Percentiles rank a stretch among this genome's conserved stretches.
phyloP scores from a whole-genome alignment of 2,888 invertebrate species.

The Lysandra bellargus region DNA sequence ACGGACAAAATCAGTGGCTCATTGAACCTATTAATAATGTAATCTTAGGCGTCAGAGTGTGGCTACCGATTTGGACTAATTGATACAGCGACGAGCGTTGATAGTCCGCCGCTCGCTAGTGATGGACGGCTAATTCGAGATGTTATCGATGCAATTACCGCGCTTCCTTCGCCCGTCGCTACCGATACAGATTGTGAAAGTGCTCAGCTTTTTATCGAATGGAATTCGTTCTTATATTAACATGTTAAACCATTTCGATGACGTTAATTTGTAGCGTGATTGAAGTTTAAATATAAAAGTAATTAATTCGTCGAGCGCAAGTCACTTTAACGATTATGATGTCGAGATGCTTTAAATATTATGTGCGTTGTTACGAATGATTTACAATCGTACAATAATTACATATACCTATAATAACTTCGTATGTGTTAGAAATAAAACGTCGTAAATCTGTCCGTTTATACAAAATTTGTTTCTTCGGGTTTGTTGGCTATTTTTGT shows the following conservation, averaged over 20 bases:
- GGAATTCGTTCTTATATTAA: slow-evolving; percentile 29
- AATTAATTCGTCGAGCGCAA: neutral
- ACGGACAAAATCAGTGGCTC: slow-evolving; percentile 56
- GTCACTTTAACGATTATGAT: neutral
- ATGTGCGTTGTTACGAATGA: neutral
- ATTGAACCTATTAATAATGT: slow-evolving; percentile 70
- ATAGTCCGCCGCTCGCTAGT: slow-evolving; percentile 61
- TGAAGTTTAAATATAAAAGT: slow-evolving; percentile 20
- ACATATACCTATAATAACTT: neutral
- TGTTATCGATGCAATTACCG: slow-evolving; percentile 74
- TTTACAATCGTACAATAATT: slow-evolving; percentile 4
- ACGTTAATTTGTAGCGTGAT: slow-evolving; percentile 23
- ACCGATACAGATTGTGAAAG: slow-evolving; percentile 42
- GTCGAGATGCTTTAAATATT: neutral
- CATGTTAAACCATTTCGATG: slow-evolving; percentile 3
- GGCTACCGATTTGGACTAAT: slow-evolving; percentile 77
- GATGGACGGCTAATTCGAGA: slow-evolving; percentile 77
- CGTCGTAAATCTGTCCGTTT: neutral
- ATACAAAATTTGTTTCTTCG: neutral
- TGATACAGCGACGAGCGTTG: slow-evolving; percentile 66
- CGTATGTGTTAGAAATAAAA: neutral
- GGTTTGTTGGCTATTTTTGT: neutral
- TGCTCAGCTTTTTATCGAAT: slow-evolving; percentile 25
- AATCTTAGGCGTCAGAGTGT: slow-evolving; percentile 62
- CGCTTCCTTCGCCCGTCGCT: slow-evolving; percentile 42